Evolutionary conservation across 1,140 invertebrate genomes (phyloP).

Genomic region (Zaprionus gabonicus): DNA sequence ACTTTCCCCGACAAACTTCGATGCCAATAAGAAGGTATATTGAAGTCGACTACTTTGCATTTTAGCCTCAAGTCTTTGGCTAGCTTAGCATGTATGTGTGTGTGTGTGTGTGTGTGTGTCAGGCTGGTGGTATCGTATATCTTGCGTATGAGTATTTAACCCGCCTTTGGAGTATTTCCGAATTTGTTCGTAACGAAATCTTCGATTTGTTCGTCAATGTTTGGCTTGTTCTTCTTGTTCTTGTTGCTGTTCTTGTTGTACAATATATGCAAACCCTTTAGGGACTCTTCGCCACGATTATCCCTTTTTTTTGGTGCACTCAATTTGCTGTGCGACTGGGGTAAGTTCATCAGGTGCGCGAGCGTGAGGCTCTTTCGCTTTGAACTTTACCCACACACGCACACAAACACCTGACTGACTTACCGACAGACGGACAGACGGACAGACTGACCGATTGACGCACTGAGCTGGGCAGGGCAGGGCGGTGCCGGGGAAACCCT

Average conservation of each 20-base stretch:
- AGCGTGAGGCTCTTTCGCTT: slow-evolving; percentile 44
- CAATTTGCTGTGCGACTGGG: slow-evolving; percentile 62
- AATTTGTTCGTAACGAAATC: slow-evolving; percentile 36
- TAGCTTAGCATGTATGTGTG: slow-evolving; percentile 4
- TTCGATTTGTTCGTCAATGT: slow-evolving; percentile 36
- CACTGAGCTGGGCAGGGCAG: slow-evolving; percentile 24
- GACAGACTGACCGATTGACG: slow-evolving; percentile 24
- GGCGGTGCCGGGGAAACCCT: neutral
- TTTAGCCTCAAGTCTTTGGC: neutral
- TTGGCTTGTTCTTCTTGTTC: slow-evolving; percentile 12
- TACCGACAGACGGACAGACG: slow-evolving; percentile 27
- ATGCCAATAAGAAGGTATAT: neutral
- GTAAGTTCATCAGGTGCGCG: slow-evolving; percentile 59
- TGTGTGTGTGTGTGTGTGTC: neutral
- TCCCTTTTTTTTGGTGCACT: slow-evolving; percentile 72
- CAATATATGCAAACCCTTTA: slow-evolving; percentile 51
- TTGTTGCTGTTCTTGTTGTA: slow-evolving; percentile 20
- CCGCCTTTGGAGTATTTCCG: slow-evolving; percentile 39
- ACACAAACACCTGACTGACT: slow-evolving; percentile 15
- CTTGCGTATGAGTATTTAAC: slow-evolving; percentile 28
- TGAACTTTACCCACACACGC: slow-evolving; percentile 48
- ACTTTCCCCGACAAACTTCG: too few species aligned
- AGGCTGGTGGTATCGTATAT: slow-evolving; percentile 1
- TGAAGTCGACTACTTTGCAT: neutral
- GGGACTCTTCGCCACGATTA: slow-evolving; percentile 70